Base-by-base conservation (phyloP, 1,140 invertebrate species). In the Neodiprion virginianus region DNA sequence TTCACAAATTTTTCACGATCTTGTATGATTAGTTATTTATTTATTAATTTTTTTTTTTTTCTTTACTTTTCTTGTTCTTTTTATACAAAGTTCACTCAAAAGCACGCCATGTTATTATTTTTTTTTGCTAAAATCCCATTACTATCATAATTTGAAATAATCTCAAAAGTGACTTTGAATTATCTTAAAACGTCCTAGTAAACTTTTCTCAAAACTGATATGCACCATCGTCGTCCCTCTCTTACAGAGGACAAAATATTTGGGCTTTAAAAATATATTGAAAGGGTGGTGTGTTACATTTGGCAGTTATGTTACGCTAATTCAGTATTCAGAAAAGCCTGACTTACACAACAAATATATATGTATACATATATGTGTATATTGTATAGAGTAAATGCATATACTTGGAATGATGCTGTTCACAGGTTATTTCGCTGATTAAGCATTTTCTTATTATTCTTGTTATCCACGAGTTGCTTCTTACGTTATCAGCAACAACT, bases 391-490 rank as follows among this genome's bases (percentile, higher is more conserved):
- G 73, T 84, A 83, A 84, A 84, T 82, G 81, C 82, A 81, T 81
- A 78, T 79, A 81, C 77, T 82, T 83, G 82, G 82, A 84, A 84
- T 84, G 83, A 81, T 79, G 28, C 17, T 74, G 48, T 72, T 69
- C 21, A 69, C 12, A 50, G 48, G 48, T 72, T 49, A 28, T 77
- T 53, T 10, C 40, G 49, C 11, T 66, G 8, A 47, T 67, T 14
- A 8, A 66, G 72, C 65, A 40, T 28, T 72, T 75, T 49, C 72
- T 28, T 61, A 40, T 40, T 40, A 3, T 40, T 40, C 28, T 61
- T 61, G 5, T 61, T 61, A 5, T 8, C 8, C n/a, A 5, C 53
- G 4, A 61, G 4, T 14, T 40, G 28, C 28, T 40, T 40, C 28
- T 40, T 40, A 40, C 1, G 5, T 40, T 40, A 40, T 40, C 28